Conservation (phyloP, 2,113 vertebrate genomes). For the Argyrosomus japonicus region DNA sequence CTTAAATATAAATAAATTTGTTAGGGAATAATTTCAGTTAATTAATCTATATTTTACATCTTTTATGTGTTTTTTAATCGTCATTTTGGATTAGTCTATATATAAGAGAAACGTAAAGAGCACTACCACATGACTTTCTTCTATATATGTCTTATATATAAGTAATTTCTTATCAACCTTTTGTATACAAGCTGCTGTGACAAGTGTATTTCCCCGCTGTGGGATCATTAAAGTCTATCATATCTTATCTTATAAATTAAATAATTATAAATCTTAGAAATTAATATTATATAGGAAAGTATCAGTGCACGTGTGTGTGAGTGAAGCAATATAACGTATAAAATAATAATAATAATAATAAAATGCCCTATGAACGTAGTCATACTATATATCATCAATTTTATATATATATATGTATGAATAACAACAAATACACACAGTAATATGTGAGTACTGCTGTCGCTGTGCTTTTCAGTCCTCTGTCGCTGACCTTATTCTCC, state of each 20-base stretch:
- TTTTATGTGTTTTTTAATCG: background rate
- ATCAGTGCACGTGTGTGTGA: background rate
- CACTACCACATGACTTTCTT: too few species aligned
- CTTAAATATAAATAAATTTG: background rate
- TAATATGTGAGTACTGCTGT: too few species aligned
- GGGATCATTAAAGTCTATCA: too few species aligned
- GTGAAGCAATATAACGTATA: background rate
- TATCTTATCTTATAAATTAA: too few species aligned
- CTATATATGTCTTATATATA: too few species aligned
- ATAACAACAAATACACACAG: background rate
- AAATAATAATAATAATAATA: background rate
- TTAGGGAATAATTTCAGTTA: background rate
- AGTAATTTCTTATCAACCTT: too few species aligned
- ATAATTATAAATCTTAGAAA: too few species aligned
- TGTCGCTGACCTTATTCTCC: conserved; percentile 60
- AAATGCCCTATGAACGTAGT: background rate
- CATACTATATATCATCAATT: background rate
- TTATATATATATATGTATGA: background rate
- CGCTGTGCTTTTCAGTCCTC: background rate
- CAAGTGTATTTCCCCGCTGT: too few species aligned
- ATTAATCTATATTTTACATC: background rate
- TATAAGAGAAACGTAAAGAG: background rate
- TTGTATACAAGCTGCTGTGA: too few species aligned
- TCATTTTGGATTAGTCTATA: background rate
- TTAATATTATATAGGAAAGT: too few species aligned